Evolutionary conservation across 2,113 vertebrate species (phyloP), one percentile per base, ranked within the genome.

Genomic region (Aramus guarauna): DNA sequence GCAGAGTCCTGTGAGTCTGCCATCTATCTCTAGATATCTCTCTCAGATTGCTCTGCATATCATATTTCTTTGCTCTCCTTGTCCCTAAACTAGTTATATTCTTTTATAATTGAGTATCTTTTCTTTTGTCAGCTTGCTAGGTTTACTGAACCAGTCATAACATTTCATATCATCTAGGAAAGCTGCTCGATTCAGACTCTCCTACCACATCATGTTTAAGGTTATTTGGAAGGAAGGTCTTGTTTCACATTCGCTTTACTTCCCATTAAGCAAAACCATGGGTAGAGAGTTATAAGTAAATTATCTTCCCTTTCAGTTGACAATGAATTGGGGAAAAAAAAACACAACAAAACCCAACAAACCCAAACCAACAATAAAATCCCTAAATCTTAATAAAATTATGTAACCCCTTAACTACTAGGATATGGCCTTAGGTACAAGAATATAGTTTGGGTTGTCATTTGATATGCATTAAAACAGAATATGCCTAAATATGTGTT

Each of bases 401-500:
- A 3, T 15, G 15, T 74, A 55, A 32, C 26, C 12, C 16, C 39
- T 68, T 52, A 76, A 58, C 6, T 36, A 45, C 24, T 71, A 81
- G 12, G 8, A 43, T 23, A 71, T 26, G 15, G 45, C 16, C 41
- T 48, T 39, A 67, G 63, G 56, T n/a, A 67, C 7, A 53, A 71
- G 20, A 63, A 34, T 22, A 53, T 30, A 27, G 23, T 27, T 62
- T 69, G 19, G 6, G 17, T 86, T 97, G 30, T 83, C 53, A 73
- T 94, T 82, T 93, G 21, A 36, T 87, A 69, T 76, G 55, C 55
- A 82, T 83, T 88, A 85, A 78, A 94, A 2, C 34, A 87, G 93
- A 95, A 94, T 85, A 80, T 81, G 83, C 83, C 83, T 96, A 93
- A 97, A 62, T 95, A 80, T 73, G 76, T 85, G 23, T 85, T 88